Base-by-base conservation (phyloP, 1,140 invertebrate genomes). In the Armadillidium nasatum region DNA sequence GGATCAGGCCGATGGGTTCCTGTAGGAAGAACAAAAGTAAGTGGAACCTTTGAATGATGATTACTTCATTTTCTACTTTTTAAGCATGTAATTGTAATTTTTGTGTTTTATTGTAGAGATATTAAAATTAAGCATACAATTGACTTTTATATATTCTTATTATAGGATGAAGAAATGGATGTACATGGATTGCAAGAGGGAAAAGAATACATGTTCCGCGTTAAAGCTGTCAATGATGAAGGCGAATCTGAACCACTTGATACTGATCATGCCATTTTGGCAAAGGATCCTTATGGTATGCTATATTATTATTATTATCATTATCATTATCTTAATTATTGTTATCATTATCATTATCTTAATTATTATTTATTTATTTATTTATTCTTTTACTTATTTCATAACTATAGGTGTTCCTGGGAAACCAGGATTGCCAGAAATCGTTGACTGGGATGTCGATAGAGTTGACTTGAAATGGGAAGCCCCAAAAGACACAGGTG, bases 211-310 rank as follows among this genome's bases (percentile, higher is more conserved):
- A 91, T 96, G 85, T 99, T 98, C 87, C 89, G 96, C 80, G 96
- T 99, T 0, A 96, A 93, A 83, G 97, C 97, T n/a, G 89, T 98
- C 68, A 99, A 99, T 83, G 94, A 96, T 72, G 95, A 99, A 87
- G 98, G 97, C 4, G 95, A 97, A 86, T 97, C 95, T 23, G 96
- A 99, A 82, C 95, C 96, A 22, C 84, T 99, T 70, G 92, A 93
- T 82, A 95, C 96, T 13, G 94, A 94, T 60, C 89, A 90, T 83
- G 86, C 91, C 0, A 94, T 91, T 60, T 83, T 91, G 22, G 95
- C 96, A 50, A 98, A 98, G 86, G 97, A 98, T 89, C 95, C 96
- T 82, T 98, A 91, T 84, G 94, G 92, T 93, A 84, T 87, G 83
- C 82, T 9, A n/a, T 21, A 19, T 4, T 15, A 33, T 33, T 33